Base-by-base conservation (phyloP, 2,113 vertebrate species). In the Psophia crepitans region DNA sequence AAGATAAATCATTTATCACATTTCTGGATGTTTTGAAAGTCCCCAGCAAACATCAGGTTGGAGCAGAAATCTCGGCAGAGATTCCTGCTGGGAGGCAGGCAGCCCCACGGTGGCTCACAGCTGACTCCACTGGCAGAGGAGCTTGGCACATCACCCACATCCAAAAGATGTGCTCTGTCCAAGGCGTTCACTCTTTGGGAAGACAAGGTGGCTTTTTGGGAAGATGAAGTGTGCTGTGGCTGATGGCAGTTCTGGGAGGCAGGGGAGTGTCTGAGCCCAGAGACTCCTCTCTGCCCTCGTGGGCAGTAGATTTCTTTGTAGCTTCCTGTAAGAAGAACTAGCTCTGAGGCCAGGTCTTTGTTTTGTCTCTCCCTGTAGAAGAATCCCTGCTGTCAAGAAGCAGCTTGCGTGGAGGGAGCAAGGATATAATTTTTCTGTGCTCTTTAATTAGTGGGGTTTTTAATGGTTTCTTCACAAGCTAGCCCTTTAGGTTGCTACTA, bases 1-100 rank as follows among this genome's bases (percentile, higher is more conserved):
- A 69, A 87, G 95, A 91, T 94, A 96, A 96, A 87, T 92, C 28
- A 70, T 94, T 95, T 95, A 80, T 94, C 93, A 32, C 86, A 26
- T 68, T 85, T 80, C 77, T 91, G 91, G 54, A 84, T 77, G 90
- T 65, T 91, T 90, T 96, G 24, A 75, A 94, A 92, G 77, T 65
- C 66, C 41, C 49, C 57, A 1, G 65, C 49, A 46, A 96, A 30
- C 66, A 33, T 43, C 53, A 24, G 61, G 43, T 11, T 63, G 86
- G 68, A 91, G 76, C 70, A 90, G 91, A 82, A 92, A 90, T 64
- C 58, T 92, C 60, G 51, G 73, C 60, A 58, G 33, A 39, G 56
- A 39, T 66, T 91, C 69, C 68, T 75, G 64, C 86, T 66, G 71
- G 51, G 60, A 75, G 77, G 61, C 20, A 46, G 57, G 64, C 35